A percentile compares a stretch with the other conserved stretches of the same genome.
These are phyloP conservation scores for Lacerta bilineata DNA, from an alignment of 2,797 vertebrate species.

Conservation along the genomic window DNA sequence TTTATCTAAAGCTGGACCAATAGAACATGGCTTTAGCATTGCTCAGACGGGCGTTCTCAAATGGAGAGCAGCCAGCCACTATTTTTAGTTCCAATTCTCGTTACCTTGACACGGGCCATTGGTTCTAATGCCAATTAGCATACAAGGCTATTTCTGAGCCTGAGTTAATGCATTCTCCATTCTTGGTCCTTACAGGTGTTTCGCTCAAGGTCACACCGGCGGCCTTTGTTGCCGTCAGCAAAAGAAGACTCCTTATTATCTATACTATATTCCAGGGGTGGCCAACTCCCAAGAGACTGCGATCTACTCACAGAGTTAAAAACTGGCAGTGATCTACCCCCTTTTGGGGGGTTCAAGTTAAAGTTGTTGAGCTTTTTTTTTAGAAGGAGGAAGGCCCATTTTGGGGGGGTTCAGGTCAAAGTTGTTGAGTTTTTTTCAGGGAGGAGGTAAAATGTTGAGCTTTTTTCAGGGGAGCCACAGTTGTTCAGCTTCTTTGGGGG, in stretches of 20 bases:
- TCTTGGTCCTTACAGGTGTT: not conserved
- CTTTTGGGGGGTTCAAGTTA: no score
- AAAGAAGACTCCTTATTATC: not conserved
- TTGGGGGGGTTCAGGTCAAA: no score
- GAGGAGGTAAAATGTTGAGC: no score
- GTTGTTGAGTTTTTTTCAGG: no score
- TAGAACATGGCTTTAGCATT: constrained; percentile 59
- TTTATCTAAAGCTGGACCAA: constrained; percentile 11
- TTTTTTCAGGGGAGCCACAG: no score
- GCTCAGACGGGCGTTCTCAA: constrained; percentile 5
- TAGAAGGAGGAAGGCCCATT: no score
- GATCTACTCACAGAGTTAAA: no score
- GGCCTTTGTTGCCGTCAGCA: not conserved
- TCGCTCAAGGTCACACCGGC: not conserved
- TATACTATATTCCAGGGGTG: not conserved
- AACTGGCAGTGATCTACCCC: no score
- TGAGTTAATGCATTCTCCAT: not conserved
- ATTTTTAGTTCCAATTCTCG: constrained; percentile 68
- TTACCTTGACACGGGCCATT: constrained; percentile 46
- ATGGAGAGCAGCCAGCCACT: constrained; percentile 48
- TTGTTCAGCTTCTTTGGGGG: no score
- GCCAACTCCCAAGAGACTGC: no score
- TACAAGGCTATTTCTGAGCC: not conserved
- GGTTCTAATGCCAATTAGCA: not conserved
- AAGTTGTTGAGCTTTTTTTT: no score